Conservation (phyloP, 1,140 invertebrate species). For the Stratiolaelaps scimitus region DNA sequence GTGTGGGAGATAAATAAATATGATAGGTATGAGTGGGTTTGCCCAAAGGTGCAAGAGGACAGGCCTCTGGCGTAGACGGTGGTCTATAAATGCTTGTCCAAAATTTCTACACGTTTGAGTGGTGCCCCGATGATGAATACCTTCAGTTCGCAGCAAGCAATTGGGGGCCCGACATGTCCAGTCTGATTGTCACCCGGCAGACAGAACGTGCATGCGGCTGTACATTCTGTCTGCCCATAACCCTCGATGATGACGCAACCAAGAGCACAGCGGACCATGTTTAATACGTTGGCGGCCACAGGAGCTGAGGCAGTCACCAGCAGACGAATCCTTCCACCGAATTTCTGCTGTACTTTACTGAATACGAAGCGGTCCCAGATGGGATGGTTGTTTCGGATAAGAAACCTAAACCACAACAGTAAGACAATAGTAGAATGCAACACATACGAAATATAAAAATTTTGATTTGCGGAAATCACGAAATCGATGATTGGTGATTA, state of each 20-base stretch:
- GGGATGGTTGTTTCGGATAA: slow-evolving; percentile 61
- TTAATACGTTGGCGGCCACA: slow-evolving; percentile 78
- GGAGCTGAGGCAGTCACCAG: slow-evolving; percentile 91
- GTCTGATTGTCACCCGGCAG: slow-evolving; percentile 76
- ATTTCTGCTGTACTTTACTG: slow-evolving; percentile 71
- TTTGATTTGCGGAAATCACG: slow-evolving; percentile 36
- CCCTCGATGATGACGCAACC: slow-evolving; percentile 84
- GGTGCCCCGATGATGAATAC: too few species aligned
- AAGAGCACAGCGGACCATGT: slow-evolving; percentile 79
- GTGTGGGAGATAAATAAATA: too few species aligned
- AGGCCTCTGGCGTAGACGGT: too few species aligned
- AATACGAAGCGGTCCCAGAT: slow-evolving; percentile 85
- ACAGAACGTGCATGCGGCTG: slow-evolving; percentile 78
- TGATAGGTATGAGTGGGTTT: too few species aligned
- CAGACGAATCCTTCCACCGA: slow-evolving; percentile 78
- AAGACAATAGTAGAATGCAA: too few species aligned
- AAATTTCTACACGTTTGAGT: too few species aligned
- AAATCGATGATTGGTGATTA: too few species aligned
- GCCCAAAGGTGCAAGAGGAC: too few species aligned
- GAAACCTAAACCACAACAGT: too few species aligned
- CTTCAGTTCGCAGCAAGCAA: slow-evolving; percentile 81
- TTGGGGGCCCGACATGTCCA: slow-evolving; percentile 75
- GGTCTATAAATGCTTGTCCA: too few species aligned
- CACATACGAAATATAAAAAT: too few species aligned
- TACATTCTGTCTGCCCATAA: slow-evolving; percentile 94